Evolutionary conservation across 2,113 vertebrate species (phyloP).

Genomic region (Campylomormyrus tamandua): DNA sequence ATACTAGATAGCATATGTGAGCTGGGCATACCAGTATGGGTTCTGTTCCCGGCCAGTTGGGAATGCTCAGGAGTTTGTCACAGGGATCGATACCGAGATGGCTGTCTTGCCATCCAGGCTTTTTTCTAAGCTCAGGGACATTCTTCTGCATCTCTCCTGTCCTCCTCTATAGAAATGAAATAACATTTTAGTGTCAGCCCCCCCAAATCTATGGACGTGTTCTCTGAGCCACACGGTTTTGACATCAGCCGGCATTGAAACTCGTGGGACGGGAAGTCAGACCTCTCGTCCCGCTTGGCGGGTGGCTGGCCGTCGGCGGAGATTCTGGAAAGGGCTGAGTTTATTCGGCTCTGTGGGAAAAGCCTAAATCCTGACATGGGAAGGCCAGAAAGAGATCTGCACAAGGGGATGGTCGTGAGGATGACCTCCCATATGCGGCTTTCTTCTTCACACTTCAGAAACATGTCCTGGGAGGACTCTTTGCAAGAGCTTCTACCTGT

Average conservation of each 20-base stretch:
- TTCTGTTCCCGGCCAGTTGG: background rate
- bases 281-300: constrained; percentile 47
- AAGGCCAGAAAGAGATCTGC: constrained; percentile 28
- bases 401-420: constrained; percentile 34
- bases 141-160: constrained; percentile 22
- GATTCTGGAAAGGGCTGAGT: constrained; percentile 45
- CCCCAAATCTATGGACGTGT: constrained; percentile 20
- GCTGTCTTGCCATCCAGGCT: background rate
- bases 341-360: constrained; percentile 43
- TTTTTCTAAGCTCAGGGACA: constrained; percentile 26
- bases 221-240: constrained; percentile 10
- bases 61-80: background rate
- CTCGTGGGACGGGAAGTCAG: constrained; percentile 32
- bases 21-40: constrained; percentile 29
- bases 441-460: background rate
- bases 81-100: background rate
- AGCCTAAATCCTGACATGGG: constrained; percentile 44
- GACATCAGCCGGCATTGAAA: constrained; percentile 40
- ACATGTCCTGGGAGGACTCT: background rate
- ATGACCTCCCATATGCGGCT: constrained; percentile 21
- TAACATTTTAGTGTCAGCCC: constrained; percentile 30
- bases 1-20: constrained; percentile 39
- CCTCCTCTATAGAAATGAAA: constrained; percentile 23
- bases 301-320: constrained; percentile 44
- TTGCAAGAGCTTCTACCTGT: constrained; percentile 39